Evolutionary conservation across 2,888 invertebrate genomes (phyloP).

Genomic region (Erebia ligea): DNA sequence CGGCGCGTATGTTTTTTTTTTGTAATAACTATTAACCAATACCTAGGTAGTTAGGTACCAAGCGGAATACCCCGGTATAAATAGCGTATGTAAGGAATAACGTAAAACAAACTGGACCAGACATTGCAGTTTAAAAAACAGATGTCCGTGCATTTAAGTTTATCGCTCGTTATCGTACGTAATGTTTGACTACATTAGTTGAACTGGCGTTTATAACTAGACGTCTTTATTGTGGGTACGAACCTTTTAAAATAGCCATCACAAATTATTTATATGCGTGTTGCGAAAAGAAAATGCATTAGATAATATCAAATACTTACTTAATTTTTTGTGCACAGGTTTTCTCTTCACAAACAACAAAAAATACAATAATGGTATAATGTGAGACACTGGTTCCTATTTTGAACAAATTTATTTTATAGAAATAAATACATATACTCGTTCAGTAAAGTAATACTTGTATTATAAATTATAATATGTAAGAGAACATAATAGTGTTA

Average conservation of each 20-base stretch:
- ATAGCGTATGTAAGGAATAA: slow-evolving; percentile 48
- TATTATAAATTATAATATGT: too few relatives aligned
- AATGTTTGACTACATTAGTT: slow-evolving; percentile 23
- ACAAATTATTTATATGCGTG: not conserved
- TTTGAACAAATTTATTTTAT: not conserved
- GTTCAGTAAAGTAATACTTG: too few relatives aligned
- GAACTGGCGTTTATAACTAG: slow-evolving; percentile 13
- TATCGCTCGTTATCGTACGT: slow-evolving; percentile 42
- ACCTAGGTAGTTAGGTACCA: not conserved
- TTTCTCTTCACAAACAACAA: not conserved
- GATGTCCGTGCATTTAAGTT: slow-evolving; percentile 51
- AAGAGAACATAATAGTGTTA: too few relatives aligned
- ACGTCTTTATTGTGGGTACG: not conserved
- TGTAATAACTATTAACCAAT: not conserved
- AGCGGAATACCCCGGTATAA: slow-evolving; percentile 16
- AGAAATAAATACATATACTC: too few relatives aligned
- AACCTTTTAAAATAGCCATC: not conserved
- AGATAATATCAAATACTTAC: not conserved
- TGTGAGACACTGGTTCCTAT: not conserved
- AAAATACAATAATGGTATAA: not conserved
- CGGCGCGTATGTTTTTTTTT: too few relatives aligned
- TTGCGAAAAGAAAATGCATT: not conserved
- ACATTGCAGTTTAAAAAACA: slow-evolving; percentile 60
- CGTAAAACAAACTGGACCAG: slow-evolving; percentile 40
- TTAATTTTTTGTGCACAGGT: not conserved